Base-by-base conservation (phyloP, 2,888 invertebrate genomes). In the Cenopis cana region DNA sequence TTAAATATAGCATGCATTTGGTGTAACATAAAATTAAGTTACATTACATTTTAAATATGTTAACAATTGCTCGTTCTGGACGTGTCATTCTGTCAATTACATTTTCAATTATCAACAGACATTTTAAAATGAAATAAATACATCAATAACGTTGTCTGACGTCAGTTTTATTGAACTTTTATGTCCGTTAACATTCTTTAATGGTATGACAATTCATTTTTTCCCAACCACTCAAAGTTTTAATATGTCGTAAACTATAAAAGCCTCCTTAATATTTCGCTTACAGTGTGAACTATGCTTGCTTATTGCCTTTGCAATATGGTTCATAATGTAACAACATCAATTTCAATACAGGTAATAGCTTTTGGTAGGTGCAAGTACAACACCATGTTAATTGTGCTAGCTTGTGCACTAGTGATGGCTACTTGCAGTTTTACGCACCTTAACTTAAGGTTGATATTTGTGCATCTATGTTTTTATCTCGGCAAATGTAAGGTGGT, bases 181-280 rank as follows among this genome's bases (percentile, higher is more conserved):
- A 70, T 64, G 72, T 74, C 78, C 77, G 78, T 82, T 78, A 81
- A 82, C 75, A 71, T 77, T 76, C 73, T 76, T 76, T 62, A 67
- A 74, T 64, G 62, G 46, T 38, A 54, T 75, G 78, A 78, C 78
- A 75, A 72, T 62, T 76, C 76, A 79, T 79, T 82, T 85, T 86
- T 86, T 83, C 78, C 68, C 68, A 67, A 75, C 77, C 80, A 78
- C 76, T 81, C 79, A 81, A 79, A 79, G 80, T 82, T 84, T 87
- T 87, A 88, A 87, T 88, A 88, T 83, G 80, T 81, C 85, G 82
- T 88, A 86, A 88, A 89, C 81, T 79, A 82, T 81, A 79, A 81
- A 74, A 74, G 78, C 77, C 76, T 79, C 73, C 73, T 74, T 77
- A 75, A 77, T 75, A 62, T 73, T 69, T 24, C 59, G 50, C 66